Base-by-base conservation (phyloP, 1,140 invertebrate species). In the Platyscapa corneri region DNA sequence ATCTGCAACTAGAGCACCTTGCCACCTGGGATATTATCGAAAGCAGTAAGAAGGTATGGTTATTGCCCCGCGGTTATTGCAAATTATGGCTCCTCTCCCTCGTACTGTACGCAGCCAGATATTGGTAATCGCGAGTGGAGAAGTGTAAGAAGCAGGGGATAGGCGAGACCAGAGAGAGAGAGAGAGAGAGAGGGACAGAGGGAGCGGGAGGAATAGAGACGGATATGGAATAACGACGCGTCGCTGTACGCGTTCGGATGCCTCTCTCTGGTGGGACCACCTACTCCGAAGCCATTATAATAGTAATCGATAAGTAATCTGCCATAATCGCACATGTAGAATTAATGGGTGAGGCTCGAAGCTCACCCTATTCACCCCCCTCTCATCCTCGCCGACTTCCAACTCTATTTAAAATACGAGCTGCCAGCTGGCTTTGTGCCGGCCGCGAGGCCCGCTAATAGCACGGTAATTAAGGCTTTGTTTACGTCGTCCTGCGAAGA, bases 231-330 rank as follows among this genome's bases (percentile, higher is more conserved):
- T 87, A 81, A 53, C 86, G 86, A 82, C 76, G 85, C 79, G 37
- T 70, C 60, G 65, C 72, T 87, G 56, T 83, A 86, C 64, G 82
- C 74, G 34, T n/a, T 56, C 72, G 46, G 39, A 72, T 74, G 7
- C 7, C 39, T n/a, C 7, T 18, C 53, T 8, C 72, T 46, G 34
- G 80, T 14, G 67, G 8, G 34, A 74, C 46, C 70, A 83, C 56
- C 53, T 46, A 60, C 82, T 76, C 70, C 37, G 83, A 87, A 83
- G 77, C 88, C 88, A 87, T 90, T 90, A 90, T 90, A 91, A 90
- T 90, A 89, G 87, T 89, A 91, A 92, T 92, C 91, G 90, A 92
- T 92, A 91, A 90, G 90, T 91, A 92, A 92, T 90, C 88, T 88
- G 79, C 83, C 76, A 87, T 90, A 90, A 91, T 92, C 90, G 88